Base-by-base conservation (phyloP, 2,888 invertebrate genomes). In the Sinopyrophorus schimmeli region DNA sequence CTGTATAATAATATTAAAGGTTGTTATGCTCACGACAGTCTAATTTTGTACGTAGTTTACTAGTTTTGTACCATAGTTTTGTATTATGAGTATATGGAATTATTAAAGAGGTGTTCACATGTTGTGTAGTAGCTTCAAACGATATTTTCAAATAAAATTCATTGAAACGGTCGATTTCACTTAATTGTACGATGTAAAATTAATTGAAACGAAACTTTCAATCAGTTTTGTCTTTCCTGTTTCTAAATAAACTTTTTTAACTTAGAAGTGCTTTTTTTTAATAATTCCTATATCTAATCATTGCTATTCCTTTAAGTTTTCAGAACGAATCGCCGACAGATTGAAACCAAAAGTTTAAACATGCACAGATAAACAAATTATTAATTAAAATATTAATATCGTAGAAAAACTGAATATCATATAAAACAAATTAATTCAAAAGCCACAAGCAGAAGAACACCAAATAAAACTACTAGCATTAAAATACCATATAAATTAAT, bases 11-110 rank as follows among this genome's bases (percentile, higher is more conserved):
- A 59, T 64, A 62, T 63, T 63, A 64, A 62, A 63, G 62, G 62
- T 67, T 69, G 68, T 70, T 70, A 69, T 58, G 68, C 70, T 70
- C 71, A 69, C 66, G 61, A 65, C 65, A 68, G 66, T 69, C 67
- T 70, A 70, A 69, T 77, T 77, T 77, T 76, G 74, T 76, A 77
- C 74, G 75, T 77, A 77, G 77, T 72, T 65, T 71, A 74, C 74
- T 78, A 77, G 77, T 78, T 78, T 78, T 77, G 72, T 77, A 78
- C 77, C 74, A 69, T 69, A 77, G 77, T 77, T 78, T 78, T 78
- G 71, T 77, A 78, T 62, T 59, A 60, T 46, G 43, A 62, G 61
- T 57, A 60, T 56, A 58, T 61, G 59, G 40, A 61, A 64, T 61
- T 61, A 61, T 60, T 61, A 53, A 62, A 54, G 59, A 64, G 58